A percentile compares a stretch with the other conserved stretches of the same genome.
phyloP scores from a whole-genome alignment of 1,140 invertebrate genomes.

The Pseudomyrmex concolor region DNA sequence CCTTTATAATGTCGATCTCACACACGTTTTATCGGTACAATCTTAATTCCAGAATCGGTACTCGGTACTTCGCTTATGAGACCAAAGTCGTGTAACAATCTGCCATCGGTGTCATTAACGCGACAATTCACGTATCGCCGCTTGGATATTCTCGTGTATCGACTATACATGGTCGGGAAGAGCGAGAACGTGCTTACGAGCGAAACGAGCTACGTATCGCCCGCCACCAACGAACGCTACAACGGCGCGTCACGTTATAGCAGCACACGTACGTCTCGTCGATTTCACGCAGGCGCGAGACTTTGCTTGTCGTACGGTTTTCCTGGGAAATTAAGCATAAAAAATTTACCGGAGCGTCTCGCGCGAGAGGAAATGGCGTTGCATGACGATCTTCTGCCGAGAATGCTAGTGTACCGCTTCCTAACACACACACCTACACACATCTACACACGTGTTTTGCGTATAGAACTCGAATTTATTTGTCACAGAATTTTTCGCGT shows the following conservation, averaged over 20 bases:
- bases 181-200: conserved; percentile 50
- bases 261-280: conserved; percentile 58
- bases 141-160: conserved; percentile 7
- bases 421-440: no score
- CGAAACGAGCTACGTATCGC: conserved; percentile 51
- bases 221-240: conserved; percentile 39
- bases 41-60: background rate
- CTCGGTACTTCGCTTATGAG: conserved; percentile 10
- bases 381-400: conserved; percentile 32
- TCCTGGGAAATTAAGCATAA: conserved; percentile 45
- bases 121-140: conserved; percentile 50
- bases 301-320: conserved; percentile 9
- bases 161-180: conserved; percentile 16
- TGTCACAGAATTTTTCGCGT: no score
- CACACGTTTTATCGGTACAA: background rate
- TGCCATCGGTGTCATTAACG: conserved; percentile 52
- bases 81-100: conserved; percentile 39
- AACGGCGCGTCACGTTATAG: conserved; percentile 48
- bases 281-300: conserved; percentile 43
- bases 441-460: no score
- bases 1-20: background rate
- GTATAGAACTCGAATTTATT: no score
- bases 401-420: background rate
- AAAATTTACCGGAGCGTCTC: conserved; percentile 47
- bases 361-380: conserved; percentile 9